Evolutionary conservation across 2,797 vertebrate genomes (phyloP).

Genomic region (Acrocephalus scirpaceus): DNA sequence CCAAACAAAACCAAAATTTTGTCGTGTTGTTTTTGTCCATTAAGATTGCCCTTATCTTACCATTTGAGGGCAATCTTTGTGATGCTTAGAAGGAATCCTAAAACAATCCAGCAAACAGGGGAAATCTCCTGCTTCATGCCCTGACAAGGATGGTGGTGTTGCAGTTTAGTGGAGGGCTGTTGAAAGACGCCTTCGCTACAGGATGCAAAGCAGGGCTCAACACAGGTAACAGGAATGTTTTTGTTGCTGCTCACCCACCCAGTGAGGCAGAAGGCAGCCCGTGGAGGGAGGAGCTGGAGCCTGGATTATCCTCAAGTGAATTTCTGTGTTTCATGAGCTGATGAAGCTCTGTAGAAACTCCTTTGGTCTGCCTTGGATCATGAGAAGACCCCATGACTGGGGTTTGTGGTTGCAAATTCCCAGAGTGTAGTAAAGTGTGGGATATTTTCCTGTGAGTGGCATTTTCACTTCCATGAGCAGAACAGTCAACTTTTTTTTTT

Average conservation of each 20-base stretch:
- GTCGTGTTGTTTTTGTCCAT: accelerated
- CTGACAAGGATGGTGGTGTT: accelerated
- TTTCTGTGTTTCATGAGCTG: neutral
- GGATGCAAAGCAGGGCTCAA: neutral
- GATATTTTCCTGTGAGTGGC: neutral
- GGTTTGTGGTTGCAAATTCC: neutral
- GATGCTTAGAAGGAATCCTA: neutral
- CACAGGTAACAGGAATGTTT: accelerated
- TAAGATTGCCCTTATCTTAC: neutral
- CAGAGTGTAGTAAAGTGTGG: neutral
- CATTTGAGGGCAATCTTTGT: neutral
- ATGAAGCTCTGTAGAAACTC: neutral
- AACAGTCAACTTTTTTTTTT: neutral
- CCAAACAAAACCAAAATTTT: neutral
- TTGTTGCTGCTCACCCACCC: accelerated
- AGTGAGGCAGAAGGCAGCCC: neutral
- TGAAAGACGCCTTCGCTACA: neutral
- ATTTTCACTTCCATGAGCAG: neutral
- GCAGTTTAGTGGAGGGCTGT: neutral
- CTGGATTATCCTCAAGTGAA: neutral
- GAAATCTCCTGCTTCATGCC: neutral
- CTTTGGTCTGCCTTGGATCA: neutral
- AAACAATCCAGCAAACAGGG: neutral
- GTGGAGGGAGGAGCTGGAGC: neutral
- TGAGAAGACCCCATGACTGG: neutral